phyloP scores from a whole-genome alignment of 2,888 invertebrate genomes.

The Rapana venosa region DNA sequence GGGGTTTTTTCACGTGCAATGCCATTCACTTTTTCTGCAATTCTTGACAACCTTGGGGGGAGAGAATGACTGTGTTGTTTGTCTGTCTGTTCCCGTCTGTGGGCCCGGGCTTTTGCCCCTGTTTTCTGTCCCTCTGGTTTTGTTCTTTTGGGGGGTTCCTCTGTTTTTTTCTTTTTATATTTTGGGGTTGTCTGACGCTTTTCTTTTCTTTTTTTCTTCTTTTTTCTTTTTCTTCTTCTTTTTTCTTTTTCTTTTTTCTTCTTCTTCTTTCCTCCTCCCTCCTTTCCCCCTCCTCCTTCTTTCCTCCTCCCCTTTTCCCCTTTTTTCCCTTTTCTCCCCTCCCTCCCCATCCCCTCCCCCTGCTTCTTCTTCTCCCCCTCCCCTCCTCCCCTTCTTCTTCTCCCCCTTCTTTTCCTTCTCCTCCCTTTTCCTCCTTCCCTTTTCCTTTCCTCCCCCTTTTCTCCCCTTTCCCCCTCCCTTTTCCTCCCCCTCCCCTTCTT shows the following conservation, averaged over 20 bases:
- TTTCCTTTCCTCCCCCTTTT: neutral
- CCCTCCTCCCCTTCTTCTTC: neutral
- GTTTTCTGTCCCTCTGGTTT: neutral
- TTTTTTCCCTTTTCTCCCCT: neutral
- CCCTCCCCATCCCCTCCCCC: neutral
- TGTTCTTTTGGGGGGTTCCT: neutral
- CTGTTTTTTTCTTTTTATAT: neutral
- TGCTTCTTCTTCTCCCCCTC: too few species aligned
- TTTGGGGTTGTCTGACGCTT: neutral
- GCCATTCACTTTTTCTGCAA: too few species aligned
- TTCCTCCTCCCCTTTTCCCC: neutral
- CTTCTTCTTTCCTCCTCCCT: neutral
- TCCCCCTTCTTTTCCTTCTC: neutral
- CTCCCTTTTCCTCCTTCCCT: neutral
- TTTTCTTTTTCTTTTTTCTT: neutral
- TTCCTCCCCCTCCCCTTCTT: neutral
- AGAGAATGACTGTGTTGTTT: too few species aligned
- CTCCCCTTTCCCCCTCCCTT: neutral
- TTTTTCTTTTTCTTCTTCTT: neutral
- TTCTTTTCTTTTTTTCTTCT: neutral
- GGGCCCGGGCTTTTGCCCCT: neutral
- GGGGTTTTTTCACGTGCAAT: too few species aligned
- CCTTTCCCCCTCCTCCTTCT: neutral
- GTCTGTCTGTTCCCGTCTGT: neutral
- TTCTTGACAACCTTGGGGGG: neutral